These are phyloP conservation scores for Thinocorus orbignyianus DNA, from an alignment of 2,113 vertebrate species.

Conservation along the genomic window DNA sequence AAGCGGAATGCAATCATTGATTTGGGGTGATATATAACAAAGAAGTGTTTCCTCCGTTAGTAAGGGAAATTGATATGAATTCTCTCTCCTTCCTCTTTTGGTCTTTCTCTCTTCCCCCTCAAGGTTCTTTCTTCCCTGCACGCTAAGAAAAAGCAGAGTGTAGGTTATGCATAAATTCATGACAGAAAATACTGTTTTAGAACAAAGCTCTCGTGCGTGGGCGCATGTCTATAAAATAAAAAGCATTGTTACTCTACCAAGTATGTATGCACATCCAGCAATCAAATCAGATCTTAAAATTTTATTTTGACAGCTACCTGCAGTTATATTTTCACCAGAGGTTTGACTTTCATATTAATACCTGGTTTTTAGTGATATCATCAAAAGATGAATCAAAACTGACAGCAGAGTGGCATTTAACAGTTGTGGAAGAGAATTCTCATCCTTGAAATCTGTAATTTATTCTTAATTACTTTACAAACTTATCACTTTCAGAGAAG, in stretches of 20 bases:
- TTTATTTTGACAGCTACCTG: constrained; percentile 76
- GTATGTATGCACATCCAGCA: constrained; percentile 45
- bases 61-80: not conserved
- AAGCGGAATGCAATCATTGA: not conserved
- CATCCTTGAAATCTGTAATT: not conserved
- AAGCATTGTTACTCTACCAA: constrained; percentile 66
- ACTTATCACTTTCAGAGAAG: not conserved
- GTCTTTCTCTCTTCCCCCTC: not conserved
- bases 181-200: constrained; percentile 66
- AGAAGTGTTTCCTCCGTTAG: not conserved
- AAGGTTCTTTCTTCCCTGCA: not conserved
- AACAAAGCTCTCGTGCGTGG: constrained; percentile 66
- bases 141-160: not conserved
- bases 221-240: constrained; percentile 71
- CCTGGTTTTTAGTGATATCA: constrained; percentile 15
- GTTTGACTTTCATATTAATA: constrained; percentile 50
- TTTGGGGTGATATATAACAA: not conserved
- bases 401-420: not conserved
- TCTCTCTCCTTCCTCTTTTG: not conserved
- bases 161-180: constrained; percentile 54
- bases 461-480: not conserved
- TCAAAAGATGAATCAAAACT: constrained; percentile 63
- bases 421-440: not conserved
- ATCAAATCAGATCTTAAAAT: constrained; percentile 58
- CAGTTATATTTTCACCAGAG: constrained; percentile 54